Percentiles rank a stretch among this genome's conserved stretches.
These are phyloP conservation scores for Nerophis ophidion DNA, from an alignment of 2,113 vertebrate genomes.

Conservation along the genomic window DNA sequence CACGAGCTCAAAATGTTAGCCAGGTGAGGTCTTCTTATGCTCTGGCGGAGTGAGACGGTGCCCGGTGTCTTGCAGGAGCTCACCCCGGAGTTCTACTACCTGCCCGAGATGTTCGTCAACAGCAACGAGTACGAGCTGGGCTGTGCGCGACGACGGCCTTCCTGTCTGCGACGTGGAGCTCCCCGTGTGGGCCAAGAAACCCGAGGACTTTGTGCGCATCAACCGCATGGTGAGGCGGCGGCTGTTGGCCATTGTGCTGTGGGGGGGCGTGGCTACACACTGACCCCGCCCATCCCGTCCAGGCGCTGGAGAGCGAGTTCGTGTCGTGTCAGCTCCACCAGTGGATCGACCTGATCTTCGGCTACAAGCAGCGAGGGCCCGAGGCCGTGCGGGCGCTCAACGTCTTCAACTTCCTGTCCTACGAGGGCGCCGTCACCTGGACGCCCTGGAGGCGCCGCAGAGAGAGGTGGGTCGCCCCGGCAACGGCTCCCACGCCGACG, in stretches of 20 bases:
- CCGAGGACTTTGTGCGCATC: slow-evolving; percentile 96
- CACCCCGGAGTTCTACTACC: slow-evolving; percentile 98
- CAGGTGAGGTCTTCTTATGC: too few relatives aligned
- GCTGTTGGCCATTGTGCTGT: too few relatives aligned
- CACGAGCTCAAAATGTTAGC: too few relatives aligned
- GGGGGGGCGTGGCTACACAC: background rate
- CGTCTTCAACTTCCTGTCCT: slow-evolving; percentile 93
- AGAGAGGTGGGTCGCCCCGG: slow-evolving; percentile 81
- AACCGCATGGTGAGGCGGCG: slow-evolving; percentile 89
- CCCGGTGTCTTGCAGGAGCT: slow-evolving; percentile 76
- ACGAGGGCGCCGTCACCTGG: slow-evolving; percentile 90
- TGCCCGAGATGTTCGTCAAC: slow-evolving; percentile 99
- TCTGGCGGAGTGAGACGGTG: background rate
- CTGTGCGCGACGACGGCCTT: slow-evolving; percentile 81
- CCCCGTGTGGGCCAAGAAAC: slow-evolving; percentile 94
- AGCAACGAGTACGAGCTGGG: slow-evolving; percentile 91
- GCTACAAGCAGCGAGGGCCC: slow-evolving; percentile 95
- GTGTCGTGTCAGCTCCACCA: slow-evolving; percentile 98
- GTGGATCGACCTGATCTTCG: slow-evolving; percentile 98
- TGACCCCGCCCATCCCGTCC: background rate
- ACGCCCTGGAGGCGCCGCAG: slow-evolving; percentile 82
- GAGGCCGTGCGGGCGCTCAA: slow-evolving; percentile 94
- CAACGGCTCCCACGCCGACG: background rate
- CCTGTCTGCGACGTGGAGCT: slow-evolving; percentile 90
- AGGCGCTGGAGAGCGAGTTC: slow-evolving; percentile 97